Evolutionary conservation across 2,113 vertebrate species (phyloP), one percentile per base, ranked within the genome.

Genomic region (Siniperca chuatsi): DNA sequence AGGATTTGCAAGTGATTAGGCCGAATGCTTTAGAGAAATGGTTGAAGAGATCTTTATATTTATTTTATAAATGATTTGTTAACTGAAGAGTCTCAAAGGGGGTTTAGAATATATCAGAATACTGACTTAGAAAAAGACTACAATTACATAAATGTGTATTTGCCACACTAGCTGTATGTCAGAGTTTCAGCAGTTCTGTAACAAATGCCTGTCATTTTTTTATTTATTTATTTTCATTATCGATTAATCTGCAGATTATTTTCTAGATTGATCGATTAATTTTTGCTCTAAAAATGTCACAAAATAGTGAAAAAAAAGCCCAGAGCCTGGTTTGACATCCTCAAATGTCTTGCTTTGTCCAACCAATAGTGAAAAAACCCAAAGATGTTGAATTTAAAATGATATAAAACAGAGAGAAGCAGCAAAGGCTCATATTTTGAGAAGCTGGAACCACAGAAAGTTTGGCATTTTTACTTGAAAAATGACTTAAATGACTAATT

Each of bases 1-100:
- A 92, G 89, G 91, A 85, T 81, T 89, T 81, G 85, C 68, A 65
- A 82, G 50, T 72, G 75, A 91, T 90, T 81, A 88, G 73, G 61
- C 25, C 68, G 50, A 68, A 88, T 46, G 75, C 60, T 75, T 93
- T 46, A 78, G 60, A 85, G 69, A 66, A 83, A 72, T 46, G 25
- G 15, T 44, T 44, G 44, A 80, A 55, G 66, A 72, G 71, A 44
- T 54, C 57, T 71, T 73, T 69, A 6, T 64, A 60, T 60, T 50
- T 16, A 21, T 11, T 0, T 16, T 84, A 78, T 50, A 40, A 68
- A 40, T 57, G 11, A 60, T 69, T 50, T 40, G 66, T 64, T 64
- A 50, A 37, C 29, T 40, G 2, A 21, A 55, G 44, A 46, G 69
- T 11, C 18, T 74, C 16, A 37, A 52, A 52, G 20, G 65, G 62